Evolutionary conservation across 2,113 vertebrate genomes (phyloP).

Genomic region (Varanus komodoensis): DNA sequence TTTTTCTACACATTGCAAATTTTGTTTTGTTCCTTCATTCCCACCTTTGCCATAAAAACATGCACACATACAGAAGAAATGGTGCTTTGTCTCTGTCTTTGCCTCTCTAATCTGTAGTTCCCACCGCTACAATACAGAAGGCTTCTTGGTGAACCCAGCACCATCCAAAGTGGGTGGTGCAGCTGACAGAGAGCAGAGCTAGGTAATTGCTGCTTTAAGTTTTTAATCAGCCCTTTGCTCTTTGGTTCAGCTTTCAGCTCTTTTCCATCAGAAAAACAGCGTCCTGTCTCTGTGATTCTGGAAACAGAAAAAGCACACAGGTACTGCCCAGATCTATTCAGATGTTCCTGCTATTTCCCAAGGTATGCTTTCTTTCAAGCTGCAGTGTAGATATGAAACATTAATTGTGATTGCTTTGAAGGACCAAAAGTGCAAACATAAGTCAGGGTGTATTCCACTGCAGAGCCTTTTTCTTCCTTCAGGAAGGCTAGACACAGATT

Average conservation of each 20-base stretch:
- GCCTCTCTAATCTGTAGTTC: not conserved
- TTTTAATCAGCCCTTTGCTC: slow-evolving; percentile 12
- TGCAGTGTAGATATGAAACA: not conserved
- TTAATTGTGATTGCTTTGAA: not conserved
- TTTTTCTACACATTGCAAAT: not conserved
- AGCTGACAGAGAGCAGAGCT: not conserved
- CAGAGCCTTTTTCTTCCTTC: not conserved
- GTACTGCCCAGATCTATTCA: slow-evolving; percentile 8
- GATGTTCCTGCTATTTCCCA: slow-evolving; percentile 34
- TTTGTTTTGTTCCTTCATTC: not conserved
- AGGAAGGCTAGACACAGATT: not conserved
- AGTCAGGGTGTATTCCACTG: not conserved
- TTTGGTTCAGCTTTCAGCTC: slow-evolving; percentile 34
- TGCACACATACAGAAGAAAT: not conserved
- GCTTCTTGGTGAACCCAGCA: not conserved
- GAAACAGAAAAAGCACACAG: not conserved
- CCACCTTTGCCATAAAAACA: not conserved
- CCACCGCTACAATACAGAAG: not conserved
- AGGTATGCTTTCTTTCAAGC: not conserved
- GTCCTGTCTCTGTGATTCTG: not conserved
- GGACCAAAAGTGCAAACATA: no score
- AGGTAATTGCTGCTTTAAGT: not conserved
- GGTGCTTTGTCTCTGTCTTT: not conserved
- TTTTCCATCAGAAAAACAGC: slow-evolving; percentile 18
- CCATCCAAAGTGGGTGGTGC: not conserved